Evolutionary conservation across 1,140 invertebrate genomes (phyloP).

Genomic region (Neodiprion fabricii): DNA sequence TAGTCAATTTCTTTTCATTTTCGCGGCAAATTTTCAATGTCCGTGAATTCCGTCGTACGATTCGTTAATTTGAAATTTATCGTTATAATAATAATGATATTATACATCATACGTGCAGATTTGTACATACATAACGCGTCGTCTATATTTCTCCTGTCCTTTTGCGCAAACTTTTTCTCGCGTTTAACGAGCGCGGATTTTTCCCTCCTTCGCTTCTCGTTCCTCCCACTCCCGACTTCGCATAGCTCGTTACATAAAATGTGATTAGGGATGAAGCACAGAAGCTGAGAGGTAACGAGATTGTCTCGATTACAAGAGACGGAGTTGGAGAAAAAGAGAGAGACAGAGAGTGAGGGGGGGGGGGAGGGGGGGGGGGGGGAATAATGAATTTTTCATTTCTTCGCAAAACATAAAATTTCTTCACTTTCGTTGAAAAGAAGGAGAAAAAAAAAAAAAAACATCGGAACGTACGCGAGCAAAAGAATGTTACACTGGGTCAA

Average conservation of each 20-base stretch:
- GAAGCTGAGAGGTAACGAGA: not conserved
- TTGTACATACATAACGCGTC: not conserved
- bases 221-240: not conserved
- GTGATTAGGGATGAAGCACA: not conserved
- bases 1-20: too few relatives aligned
- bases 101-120: too few relatives aligned
- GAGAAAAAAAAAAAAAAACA: slow-evolving; percentile 11
- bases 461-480: slow-evolving; percentile 11
- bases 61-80: too few relatives aligned
- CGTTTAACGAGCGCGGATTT: too few relatives aligned
- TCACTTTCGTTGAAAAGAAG: not conserved
- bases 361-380: not conserved
- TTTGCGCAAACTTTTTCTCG: not conserved
- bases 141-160: not conserved
- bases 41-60: too few relatives aligned
- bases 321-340: not conserved
- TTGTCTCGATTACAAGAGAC: not conserved
- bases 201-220: slow-evolving; percentile 14
- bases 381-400: not conserved
- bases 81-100: too few relatives aligned
- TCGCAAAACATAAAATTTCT: not conserved
- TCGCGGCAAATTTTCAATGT: too few relatives aligned
- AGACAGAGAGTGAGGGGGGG: not conserved
- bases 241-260: not conserved
- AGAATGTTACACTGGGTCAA: too few relatives aligned